A percentile compares a stretch with the other conserved stretches of the same genome.
Conservation (phyloP, 2,888 invertebrate genomes). For the Apotomis turbidana region DNA sequence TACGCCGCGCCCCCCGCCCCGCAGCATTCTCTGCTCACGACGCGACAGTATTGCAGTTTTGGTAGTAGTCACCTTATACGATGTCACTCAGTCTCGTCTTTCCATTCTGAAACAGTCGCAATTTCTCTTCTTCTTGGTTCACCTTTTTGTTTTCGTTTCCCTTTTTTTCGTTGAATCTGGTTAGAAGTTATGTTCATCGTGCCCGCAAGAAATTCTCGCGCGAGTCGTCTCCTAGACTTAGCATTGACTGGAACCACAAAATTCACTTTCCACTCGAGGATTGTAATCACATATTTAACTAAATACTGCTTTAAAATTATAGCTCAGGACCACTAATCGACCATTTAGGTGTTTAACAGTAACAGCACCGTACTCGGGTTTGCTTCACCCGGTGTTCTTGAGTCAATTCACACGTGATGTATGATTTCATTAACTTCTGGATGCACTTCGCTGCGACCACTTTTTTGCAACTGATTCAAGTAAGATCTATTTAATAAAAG, state of each 20-base stretch:
- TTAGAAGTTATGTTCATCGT: constrained; percentile 3
- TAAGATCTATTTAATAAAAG: constrained; percentile 17
- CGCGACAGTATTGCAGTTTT: constrained; percentile 97
- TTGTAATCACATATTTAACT: neutral
- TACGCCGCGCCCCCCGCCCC: constrained; percentile 86
- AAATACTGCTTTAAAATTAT: constrained; percentile 27
- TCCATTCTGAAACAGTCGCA: constrained; percentile 80
- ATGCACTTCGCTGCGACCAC: constrained; percentile 14
- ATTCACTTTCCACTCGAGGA: neutral
- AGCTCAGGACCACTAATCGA: constrained; percentile 9
- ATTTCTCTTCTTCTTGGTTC: constrained; percentile 63
- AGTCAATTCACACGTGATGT: constrained; percentile 7
- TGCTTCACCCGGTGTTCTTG: constrained; percentile 16
- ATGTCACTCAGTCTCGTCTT: constrained; percentile 66
- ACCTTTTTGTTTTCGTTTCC: constrained; percentile 40
- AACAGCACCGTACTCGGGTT: constrained; percentile 16
- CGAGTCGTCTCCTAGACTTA: neutral
- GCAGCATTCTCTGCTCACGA: constrained; percentile 89
- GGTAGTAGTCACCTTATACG: constrained; percentile 91
- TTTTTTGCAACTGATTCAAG: constrained; percentile 24
- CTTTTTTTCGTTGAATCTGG: constrained; percentile 28
- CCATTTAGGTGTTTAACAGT: constrained; percentile 5
- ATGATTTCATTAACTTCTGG: constrained; percentile 2
- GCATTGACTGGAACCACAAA: constrained; percentile 14
- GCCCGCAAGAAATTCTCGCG: neutral